Base-by-base conservation (phyloP, 2,888 invertebrate species). In the Argynnis bischoffii region DNA sequence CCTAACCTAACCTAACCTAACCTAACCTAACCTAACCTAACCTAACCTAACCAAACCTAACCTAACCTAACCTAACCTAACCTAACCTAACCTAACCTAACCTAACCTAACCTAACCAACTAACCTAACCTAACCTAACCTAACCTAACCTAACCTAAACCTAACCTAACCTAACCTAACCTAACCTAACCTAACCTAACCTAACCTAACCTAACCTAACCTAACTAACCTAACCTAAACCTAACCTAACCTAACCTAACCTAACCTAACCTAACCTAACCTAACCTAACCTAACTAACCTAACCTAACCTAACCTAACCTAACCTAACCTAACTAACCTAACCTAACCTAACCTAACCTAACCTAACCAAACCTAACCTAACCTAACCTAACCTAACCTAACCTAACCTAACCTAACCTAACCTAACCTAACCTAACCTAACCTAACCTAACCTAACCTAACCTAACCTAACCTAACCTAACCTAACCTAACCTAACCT, bases 251-350 rank as follows among this genome's bases (percentile, higher is more conserved):
- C n/a, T n/a, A n/a, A n/a, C 69, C 69, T 61, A 61, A 65, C 64
- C 69, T 64, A 64, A 69, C 64, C 69, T 64, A 64, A 69, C 64
- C 66, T 70, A 67, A 67, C 67, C 67, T 65, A 67, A 70, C 64
- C 63, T 66, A 59, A 69, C 53, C 63, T 72, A 74, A 68, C 72
- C 69, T 68, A 72, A 69, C 72, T 69, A 72, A 74, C 74, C 74
- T 73, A 74, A 74, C 74, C 75, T 70, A 73, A 74, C 76, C 74
- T 72, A 76, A 74, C 75, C 74, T 73, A 75, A 75, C 71, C 73
- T 72, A 74, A 75, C 67, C 67, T 67, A 68, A 67, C 67, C 67
- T 66, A 66, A 66, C 57, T 65, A 67, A 70, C 67, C 76, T 70
- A 73, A 73, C 69, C 66, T 64, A 69, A 69, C 71, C 69, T 64